Base-by-base conservation (phyloP, 2,113 vertebrate species). In the Tragelaphus imberbis region DNA sequence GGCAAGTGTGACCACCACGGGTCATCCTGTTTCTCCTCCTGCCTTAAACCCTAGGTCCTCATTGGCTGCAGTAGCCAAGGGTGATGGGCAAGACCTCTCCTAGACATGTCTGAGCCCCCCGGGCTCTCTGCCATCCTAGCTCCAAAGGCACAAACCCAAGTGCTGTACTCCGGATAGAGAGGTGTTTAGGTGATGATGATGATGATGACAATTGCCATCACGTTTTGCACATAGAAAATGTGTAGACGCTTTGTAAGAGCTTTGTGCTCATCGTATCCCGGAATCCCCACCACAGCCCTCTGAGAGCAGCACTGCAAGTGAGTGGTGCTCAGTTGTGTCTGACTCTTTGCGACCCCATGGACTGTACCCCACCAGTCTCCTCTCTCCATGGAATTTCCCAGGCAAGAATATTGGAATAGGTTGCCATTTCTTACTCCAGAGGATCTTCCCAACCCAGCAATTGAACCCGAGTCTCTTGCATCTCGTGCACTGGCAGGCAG, bases 1-100 rank as follows among this genome's bases (percentile, higher is more conserved):
- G 97, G 98, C 98, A 94, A 93, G 97, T 98, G 99, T 98, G 99
- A 98, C 98, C 97, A 98, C 98, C 94, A 97, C 97, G 17, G 88
- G 98, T 90, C 95, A 85, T 96, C 95, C 97, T 61, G 27, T 25
- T 11, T n/a, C 97, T 97, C 97, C 94, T 87, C 81, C 97, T 93
- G 88, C 95, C 95, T 95, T 79, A 3, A 40, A 3, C 12, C 44
- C 90, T 63, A 92, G 75, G 36, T 28, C 49, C 84, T 36, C 7
- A 15, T 9, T 21, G 13, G 28, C 61, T n/a, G 28, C 30, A 51
- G 33, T 13, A 36, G 71, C 40, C 30, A 25, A 25, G 65, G 23
- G 10, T 36, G 51, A 59, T 17, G 49, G 0, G 53, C 27, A 81
- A 19, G 58, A 44, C 86, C 75, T 94, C 87, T 36, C 87, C 53